phyloP scores from a whole-genome alignment of 2,113 vertebrate genomes.

The Benitochromis conjunctus region DNA sequence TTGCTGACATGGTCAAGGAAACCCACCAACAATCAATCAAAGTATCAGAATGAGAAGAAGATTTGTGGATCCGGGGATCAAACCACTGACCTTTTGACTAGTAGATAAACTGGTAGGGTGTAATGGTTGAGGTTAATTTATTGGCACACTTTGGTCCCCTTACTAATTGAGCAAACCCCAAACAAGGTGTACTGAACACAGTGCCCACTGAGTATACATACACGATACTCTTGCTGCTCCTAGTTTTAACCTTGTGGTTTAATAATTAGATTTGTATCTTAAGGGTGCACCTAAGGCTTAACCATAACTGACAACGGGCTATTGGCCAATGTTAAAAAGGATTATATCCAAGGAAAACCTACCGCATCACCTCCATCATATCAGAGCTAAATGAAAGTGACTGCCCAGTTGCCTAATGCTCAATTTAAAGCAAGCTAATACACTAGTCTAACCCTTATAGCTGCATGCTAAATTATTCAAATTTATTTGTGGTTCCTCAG shows the following conservation, averaged over 20 bases:
- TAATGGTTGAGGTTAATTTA: neutral
- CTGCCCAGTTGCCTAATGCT: neutral
- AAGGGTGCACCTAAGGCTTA: neutral
- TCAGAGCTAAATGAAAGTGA: neutral
- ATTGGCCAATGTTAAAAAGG: neutral
- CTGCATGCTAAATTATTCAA: conserved; percentile 53
- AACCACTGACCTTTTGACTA: neutral
- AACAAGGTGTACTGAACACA: accelerated
- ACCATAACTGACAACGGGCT: neutral
- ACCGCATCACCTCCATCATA: neutral
- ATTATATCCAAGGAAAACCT: neutral
- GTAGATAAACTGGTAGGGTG: neutral
- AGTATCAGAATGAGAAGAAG: neutral
- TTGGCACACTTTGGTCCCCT: neutral
- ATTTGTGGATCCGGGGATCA: neutral
- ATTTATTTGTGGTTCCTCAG: conserved; percentile 36
- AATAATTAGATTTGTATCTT: neutral
- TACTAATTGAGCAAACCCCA: neutral
- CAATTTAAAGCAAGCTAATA: neutral
- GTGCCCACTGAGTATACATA: accelerated
- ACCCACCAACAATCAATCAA: accelerated
- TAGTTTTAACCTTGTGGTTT: neutral
- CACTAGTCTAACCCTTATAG: neutral
- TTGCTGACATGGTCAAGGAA: neutral
- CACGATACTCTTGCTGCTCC: neutral